Evolutionary conservation across 2,797 vertebrate species (phyloP), one percentile per base, ranked within the genome.

Genomic region (Pachyuromys duprasi): DNA sequence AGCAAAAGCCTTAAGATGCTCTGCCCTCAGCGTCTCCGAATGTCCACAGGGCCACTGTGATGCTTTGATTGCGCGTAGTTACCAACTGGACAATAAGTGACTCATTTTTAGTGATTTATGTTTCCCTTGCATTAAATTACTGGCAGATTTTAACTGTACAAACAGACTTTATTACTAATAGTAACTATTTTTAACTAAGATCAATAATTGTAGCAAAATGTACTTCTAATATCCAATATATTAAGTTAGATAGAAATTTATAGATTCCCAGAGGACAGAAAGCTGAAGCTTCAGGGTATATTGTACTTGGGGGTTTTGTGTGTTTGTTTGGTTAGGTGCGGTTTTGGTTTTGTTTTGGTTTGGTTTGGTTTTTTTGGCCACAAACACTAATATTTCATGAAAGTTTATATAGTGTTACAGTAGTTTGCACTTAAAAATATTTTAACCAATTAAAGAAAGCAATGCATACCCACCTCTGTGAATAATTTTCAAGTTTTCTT

Each of bases 401-500:
- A 96, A 55, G n/a, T 9, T 83, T 87, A 79, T n/a, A 93, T 2
- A 84, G 65, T 93, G 9, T 53, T 57, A 60, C 3, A 76, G 28
- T 55, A 89, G 86, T 91, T 91, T 86, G 65, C 49, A 91, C 36
- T 90, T 74, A 49, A 74, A 53, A 88, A n/a, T 72, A 60, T 74
- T 90, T 93, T 86, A 53, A 88, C 42, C 42, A 75, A 95, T 57
- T 75, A 70, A 95, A 89, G 93, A 96, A 81, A 91, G 94, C 2
- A 0, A 1, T 69, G 49, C 13, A 95, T 95, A 97, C 99, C 98
- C 97, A 99, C 99, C 99, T 99, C 99, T 99, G 99, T 99, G 99
- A 98, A 99, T 99, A 98, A 99, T 99, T 99, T 99, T 99, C 99
- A 99, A 99, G 99, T 99, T 99, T 99, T 99, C 99, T 99, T 99